Conservation (phyloP, 1,140 invertebrate genomes). For the Zaprionus africanus region DNA sequence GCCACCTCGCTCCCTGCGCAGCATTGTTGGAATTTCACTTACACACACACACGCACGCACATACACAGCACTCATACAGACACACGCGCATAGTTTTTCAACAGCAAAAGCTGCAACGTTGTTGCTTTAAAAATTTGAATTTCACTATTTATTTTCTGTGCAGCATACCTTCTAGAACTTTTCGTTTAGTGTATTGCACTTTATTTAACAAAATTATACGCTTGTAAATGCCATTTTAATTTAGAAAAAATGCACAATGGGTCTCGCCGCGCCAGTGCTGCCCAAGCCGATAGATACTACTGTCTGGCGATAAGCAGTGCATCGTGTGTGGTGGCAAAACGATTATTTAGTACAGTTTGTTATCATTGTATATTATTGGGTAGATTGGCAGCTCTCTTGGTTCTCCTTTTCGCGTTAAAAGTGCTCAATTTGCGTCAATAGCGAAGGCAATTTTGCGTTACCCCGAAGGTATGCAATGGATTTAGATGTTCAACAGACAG, state of each 20-base stretch:
- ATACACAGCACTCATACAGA: slow-evolving; percentile 14
- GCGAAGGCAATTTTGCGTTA: neutral
- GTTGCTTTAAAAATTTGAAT: slow-evolving; percentile 10
- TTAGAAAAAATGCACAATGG: slow-evolving; percentile 61
- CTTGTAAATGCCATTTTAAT: slow-evolving; percentile 53
- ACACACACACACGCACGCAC: slow-evolving; percentile 45
- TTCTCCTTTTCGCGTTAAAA: slow-evolving; percentile 7
- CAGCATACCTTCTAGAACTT: slow-evolving; percentile 20
- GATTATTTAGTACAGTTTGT: slow-evolving; percentile 15
- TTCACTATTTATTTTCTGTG: slow-evolving; percentile 2
- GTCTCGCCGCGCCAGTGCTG: slow-evolving; percentile 38
- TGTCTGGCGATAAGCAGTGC: neutral
- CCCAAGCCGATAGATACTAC: slow-evolving; percentile 26
- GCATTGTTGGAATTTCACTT: slow-evolving; percentile 78
- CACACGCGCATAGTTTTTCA: slow-evolving; percentile 42
- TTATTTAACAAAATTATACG: slow-evolving; percentile 35
- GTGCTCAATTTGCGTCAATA: neutral
- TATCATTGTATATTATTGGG: neutral
- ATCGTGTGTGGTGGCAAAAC: slow-evolving; percentile 6
- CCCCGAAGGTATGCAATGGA: no score
- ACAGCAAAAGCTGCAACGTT: slow-evolving; percentile 32
- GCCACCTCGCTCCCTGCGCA: slow-evolving; percentile 63
- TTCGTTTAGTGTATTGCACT: slow-evolving; percentile 44
- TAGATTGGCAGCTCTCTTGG: neutral
- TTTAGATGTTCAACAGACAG: no score